phyloP scores from a whole-genome alignment of 2,888 invertebrate species.

The Pachymerium ferrugineum region DNA sequence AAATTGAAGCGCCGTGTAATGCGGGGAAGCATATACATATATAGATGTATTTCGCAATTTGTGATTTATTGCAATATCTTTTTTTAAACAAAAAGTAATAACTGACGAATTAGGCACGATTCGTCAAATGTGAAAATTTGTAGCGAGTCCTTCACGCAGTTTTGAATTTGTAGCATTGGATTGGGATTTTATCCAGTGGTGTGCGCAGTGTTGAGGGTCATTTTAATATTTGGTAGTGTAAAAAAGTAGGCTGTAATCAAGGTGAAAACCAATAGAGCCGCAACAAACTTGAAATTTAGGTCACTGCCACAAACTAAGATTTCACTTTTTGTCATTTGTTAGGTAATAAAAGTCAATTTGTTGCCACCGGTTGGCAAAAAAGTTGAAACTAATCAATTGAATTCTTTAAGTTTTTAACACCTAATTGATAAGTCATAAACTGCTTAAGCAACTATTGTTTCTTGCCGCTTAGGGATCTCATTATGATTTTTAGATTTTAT shows the following conservation, averaged over 20 bases:
- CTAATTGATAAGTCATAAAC: not conserved
- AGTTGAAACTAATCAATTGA: not conserved
- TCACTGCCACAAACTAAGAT: not conserved
- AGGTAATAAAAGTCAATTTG: no score
- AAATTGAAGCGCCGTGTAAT: not conserved
- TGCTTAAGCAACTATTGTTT: not conserved
- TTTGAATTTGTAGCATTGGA: not conserved
- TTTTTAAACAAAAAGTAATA: not conserved
- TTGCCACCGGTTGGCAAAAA: no score
- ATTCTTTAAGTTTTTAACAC: not conserved
- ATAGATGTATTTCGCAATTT: no score
- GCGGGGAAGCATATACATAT: not conserved
- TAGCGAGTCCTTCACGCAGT: not conserved
- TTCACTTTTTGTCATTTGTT: not conserved
- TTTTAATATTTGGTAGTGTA: no score
- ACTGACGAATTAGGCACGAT: not conserved
- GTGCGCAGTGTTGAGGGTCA: not conserved
- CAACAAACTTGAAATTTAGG: not conserved
- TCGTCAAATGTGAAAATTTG: not conserved
- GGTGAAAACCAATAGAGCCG: conserved; percentile 8
- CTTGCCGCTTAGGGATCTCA: no score
- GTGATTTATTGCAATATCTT: not conserved
- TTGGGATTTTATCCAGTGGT: not conserved
- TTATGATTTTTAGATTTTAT: no score
- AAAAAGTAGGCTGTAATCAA: not conserved